These are phyloP conservation scores for Ictalurus furcatus DNA, from an alignment of 2,113 vertebrate species.

Conservation along the genomic window DNA sequence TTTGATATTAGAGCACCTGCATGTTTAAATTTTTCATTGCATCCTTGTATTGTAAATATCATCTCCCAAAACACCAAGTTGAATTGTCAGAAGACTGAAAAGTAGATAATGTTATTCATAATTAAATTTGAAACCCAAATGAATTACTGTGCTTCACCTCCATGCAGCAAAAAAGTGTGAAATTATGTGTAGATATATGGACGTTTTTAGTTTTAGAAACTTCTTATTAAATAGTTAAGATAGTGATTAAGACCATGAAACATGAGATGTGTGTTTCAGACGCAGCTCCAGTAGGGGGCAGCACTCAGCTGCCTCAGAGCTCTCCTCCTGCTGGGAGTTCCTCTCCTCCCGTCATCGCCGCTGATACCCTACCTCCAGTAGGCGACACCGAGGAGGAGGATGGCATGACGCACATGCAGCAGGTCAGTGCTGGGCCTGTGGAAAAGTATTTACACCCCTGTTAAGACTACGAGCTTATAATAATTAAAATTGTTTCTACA, in stretches of 20 bases:
- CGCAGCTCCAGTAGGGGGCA: constrained; percentile 46
- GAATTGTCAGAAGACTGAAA: no score
- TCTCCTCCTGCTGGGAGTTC: constrained; percentile 23
- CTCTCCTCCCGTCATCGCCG: neutral
- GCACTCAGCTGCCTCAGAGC: constrained; percentile 56
- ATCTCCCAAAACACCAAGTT: neutral
- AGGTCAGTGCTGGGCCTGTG: neutral
- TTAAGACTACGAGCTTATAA: no score
- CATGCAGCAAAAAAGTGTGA: neutral
- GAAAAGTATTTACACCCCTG: neutral
- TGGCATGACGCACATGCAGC: constrained; percentile 45
- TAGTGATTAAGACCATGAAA: neutral
- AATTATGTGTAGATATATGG: neutral
- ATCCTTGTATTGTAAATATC: neutral
- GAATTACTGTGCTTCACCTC: neutral
- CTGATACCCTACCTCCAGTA: neutral
- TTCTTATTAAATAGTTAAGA: no score
- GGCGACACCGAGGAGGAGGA: constrained; percentile 21
- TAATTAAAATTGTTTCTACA: no score
- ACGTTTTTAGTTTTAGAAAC: neutral
- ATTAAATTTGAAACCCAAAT: neutral
- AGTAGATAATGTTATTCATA: neutral
- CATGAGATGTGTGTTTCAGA: constrained; percentile 34
- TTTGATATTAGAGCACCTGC: no score
- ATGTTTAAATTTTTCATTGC: neutral